These are phyloP conservation scores for Malurus cyaneus DNA, from an alignment of 2,113 vertebrate genomes.

Conservation along the genomic window DNA sequence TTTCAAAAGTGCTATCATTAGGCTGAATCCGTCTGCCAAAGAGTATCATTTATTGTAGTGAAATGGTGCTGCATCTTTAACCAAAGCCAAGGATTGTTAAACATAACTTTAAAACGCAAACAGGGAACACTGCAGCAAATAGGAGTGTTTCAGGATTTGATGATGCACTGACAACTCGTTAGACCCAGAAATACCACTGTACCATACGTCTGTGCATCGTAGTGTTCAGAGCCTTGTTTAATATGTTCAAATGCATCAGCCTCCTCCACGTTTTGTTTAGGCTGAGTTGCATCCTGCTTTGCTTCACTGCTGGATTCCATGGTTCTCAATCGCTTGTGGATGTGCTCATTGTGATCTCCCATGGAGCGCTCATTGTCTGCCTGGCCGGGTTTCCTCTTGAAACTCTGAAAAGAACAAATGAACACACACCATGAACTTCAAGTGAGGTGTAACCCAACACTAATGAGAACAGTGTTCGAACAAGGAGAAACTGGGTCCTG, in stretches of 20 bases:
- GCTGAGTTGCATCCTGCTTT: slow-evolving; percentile 34
- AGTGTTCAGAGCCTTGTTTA: slow-evolving; percentile 76
- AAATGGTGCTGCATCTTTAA: background rate
- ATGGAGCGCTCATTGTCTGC: slow-evolving; percentile 87
- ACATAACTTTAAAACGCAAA: background rate
- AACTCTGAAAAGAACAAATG: slow-evolving; percentile 76
- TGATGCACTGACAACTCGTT: background rate
- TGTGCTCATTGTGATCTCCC: slow-evolving; percentile 83
- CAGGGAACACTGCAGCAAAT: background rate
- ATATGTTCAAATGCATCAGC: slow-evolving; percentile 91
- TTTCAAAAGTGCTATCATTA: background rate
- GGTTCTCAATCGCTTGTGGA: slow-evolving; percentile 88
- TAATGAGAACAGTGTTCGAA: background rate
- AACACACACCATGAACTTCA: background rate
- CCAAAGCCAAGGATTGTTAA: background rate
- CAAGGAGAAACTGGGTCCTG: background rate
- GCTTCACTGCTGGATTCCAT: slow-evolving; percentile 73
- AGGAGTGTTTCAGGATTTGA: background rate
- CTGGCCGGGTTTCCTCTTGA: slow-evolving; percentile 92
- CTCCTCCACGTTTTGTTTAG: slow-evolving; percentile 65
- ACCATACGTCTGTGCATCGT: slow-evolving; percentile 94
- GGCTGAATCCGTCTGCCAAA: background rate
- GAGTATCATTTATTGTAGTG: background rate
- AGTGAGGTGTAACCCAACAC: background rate
- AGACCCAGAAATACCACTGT: background rate